phyloP scores from a whole-genome alignment of 2,113 vertebrate genomes.

The Dromaius novaehollandiae region DNA sequence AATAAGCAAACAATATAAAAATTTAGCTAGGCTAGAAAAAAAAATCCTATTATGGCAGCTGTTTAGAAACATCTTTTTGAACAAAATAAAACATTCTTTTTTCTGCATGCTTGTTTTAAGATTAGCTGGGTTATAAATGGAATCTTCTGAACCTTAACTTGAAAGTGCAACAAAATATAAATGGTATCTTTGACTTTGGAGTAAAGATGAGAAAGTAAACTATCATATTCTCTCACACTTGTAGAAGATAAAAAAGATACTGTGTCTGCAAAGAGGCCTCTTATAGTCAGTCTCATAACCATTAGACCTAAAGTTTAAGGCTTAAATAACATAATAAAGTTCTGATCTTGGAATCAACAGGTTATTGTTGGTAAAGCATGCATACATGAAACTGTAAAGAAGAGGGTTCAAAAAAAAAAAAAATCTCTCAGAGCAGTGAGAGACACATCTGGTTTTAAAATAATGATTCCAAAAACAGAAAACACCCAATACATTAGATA shows the following conservation, averaged over 20 bases:
- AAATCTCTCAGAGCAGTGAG: background rate
- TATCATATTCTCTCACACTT: background rate
- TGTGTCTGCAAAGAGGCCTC: background rate
- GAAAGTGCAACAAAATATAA: background rate
- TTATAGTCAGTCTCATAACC: background rate
- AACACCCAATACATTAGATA: background rate
- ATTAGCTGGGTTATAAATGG: background rate
- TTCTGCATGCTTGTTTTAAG: conserved; percentile 14
- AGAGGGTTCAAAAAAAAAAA: background rate
- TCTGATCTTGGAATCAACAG: background rate
- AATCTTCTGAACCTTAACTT: conserved; percentile 13
- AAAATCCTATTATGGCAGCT: background rate
- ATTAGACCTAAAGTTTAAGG: background rate
- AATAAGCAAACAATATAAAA: background rate
- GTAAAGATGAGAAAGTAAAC: background rate
- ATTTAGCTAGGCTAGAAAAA: background rate
- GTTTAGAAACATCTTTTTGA: background rate
- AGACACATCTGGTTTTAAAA: background rate
- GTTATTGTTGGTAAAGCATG: background rate
- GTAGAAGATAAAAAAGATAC: background rate
- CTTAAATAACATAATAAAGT: background rate
- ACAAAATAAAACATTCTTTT: background rate
- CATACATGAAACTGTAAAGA: background rate
- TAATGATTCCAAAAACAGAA: background rate
- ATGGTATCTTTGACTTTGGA: background rate